A percentile compares a stretch with the other conserved stretches of the same genome.
These are phyloP conservation scores for Lycorma delicatula DNA, from an alignment of 1,140 invertebrate species.

Conservation along the genomic window DNA sequence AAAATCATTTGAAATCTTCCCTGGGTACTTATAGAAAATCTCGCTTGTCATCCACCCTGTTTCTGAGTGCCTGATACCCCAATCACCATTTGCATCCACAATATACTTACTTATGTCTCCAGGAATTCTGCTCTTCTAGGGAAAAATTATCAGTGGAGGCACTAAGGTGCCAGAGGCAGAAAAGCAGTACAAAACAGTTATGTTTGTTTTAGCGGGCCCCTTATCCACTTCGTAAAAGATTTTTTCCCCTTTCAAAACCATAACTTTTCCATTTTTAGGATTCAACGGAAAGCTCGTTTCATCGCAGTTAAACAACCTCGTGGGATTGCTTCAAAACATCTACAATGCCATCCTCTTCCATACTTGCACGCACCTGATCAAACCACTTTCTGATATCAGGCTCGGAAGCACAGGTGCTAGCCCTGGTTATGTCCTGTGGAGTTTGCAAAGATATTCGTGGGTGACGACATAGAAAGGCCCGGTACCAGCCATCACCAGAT, in stretches of 20 bases:
- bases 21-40: neutral
- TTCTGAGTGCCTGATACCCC: neutral
- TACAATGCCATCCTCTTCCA: conserved; percentile 18
- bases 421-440: conserved; percentile 25
- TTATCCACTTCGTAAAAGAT: conserved; percentile 5
- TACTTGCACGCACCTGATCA: conserved; percentile 25
- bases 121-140: too few species aligned
- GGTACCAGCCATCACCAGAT: conserved; percentile 33
- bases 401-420: conserved; percentile 26
- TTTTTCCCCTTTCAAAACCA: neutral
- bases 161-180: too few species aligned
- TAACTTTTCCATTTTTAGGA: conserved; percentile 5
- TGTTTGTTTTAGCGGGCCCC: neutral
- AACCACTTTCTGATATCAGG: conserved; percentile 31
- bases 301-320: conserved; percentile 18
- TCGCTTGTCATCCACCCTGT: neutral
- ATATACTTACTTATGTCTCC: neutral
- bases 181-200: too few species aligned
- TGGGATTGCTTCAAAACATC: conserved; percentile 21
- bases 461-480: conserved; percentile 31
- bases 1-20: neutral
- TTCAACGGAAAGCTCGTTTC: conserved; percentile 13
- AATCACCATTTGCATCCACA: neutral
- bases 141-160: too few species aligned
- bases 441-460: conserved; percentile 23